These are phyloP conservation scores for Leuctra nigra DNA, from an alignment of 2,888 invertebrate species.

Conservation along the genomic window DNA sequence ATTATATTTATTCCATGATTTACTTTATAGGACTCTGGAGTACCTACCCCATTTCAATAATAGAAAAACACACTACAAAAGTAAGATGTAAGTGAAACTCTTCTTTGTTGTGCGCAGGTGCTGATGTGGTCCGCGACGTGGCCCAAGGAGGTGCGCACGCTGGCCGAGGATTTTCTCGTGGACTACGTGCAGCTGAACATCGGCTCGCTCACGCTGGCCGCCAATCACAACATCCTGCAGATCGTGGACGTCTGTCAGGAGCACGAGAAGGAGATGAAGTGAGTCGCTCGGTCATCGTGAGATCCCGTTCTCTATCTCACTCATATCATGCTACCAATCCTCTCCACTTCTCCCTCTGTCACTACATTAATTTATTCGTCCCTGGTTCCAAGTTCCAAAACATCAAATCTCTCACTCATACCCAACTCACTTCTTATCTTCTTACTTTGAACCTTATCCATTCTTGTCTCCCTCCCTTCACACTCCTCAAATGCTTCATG, in stretches of 20 bases:
- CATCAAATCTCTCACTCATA: too few species aligned
- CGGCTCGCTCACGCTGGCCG: slow-evolving; percentile 86
- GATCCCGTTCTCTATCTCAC: too few species aligned
- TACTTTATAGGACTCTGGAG: neutral
- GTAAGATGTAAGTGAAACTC: neutral
- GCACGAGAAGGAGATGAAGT: slow-evolving; percentile 71
- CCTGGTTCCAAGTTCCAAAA: too few species aligned
- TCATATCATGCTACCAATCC: too few species aligned
- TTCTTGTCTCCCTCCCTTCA: too few species aligned
- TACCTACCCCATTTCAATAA: neutral
- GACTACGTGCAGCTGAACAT: slow-evolving; percentile 97
- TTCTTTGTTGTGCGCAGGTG: slow-evolving; percentile 46
- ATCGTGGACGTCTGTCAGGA: slow-evolving; percentile 91
- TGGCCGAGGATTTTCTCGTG: slow-evolving; percentile 93
- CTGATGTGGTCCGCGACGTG: slow-evolving; percentile 99
- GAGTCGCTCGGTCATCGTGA: slow-evolving; percentile 9
- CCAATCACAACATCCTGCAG: slow-evolving; percentile 90
- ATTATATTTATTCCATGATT: neutral
- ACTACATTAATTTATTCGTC: too few species aligned
- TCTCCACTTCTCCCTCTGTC: too few species aligned
- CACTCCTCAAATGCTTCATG: too few species aligned
- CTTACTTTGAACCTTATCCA: too few species aligned
- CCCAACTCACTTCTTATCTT: too few species aligned
- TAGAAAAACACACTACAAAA: neutral
- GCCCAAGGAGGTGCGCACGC: slow-evolving; percentile 94